phyloP scores from a whole-genome alignment of 1,140 invertebrate genomes.

The Radopholus similis region DNA sequence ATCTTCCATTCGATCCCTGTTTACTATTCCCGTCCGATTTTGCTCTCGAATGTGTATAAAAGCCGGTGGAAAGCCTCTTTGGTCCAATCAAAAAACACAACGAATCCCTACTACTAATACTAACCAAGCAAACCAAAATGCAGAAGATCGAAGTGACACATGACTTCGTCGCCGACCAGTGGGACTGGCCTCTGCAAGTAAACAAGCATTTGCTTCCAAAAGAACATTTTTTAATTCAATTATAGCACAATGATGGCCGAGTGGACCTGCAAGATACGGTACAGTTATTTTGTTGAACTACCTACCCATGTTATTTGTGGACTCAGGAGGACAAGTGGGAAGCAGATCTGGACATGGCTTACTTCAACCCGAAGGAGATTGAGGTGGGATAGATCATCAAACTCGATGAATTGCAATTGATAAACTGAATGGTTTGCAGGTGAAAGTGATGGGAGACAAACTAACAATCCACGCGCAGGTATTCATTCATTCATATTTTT shows the following conservation, averaged over 20 bases:
- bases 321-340: slow-evolving; percentile 55
- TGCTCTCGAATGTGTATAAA: too few species aligned
- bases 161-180: slow-evolving; percentile 5
- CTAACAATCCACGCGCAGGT: background rate
- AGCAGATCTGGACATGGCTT: slow-evolving; percentile 55
- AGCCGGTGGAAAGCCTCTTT: too few species aligned
- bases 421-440: background rate
- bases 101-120: too few species aligned
- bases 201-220: background rate
- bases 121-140: too few species aligned
- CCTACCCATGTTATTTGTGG: slow-evolving; percentile 50
- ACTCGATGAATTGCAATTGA: background rate
- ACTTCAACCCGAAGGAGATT: slow-evolving; percentile 56
- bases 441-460: background rate
- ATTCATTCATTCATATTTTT: background rate
- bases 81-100: too few species aligned
- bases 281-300: too few species aligned
- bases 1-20: too few species aligned
- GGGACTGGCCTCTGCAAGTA: slow-evolving; percentile 20
- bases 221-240: background rate
- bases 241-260: slow-evolving; percentile 24
- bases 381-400: slow-evolving; percentile 34
- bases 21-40: too few species aligned
- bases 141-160: slow-evolving; percentile 3
- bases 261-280: too few species aligned